These are phyloP conservation scores for Galerucella pusilla DNA, from an alignment of 2,888 invertebrate genomes.

Conservation along the genomic window DNA sequence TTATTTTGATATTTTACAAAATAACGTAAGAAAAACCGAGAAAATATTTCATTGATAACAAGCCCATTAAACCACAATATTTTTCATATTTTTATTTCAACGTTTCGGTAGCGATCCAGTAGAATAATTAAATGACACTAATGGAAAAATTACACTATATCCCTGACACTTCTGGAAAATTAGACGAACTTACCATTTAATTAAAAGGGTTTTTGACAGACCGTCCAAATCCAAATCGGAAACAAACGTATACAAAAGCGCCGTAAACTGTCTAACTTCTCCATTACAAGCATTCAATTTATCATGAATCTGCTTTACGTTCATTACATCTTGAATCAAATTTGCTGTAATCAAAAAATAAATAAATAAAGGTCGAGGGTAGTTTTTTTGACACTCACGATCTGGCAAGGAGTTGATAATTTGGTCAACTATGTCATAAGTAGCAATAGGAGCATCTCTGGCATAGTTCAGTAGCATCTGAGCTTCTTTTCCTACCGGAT, in stretches of 20 bases:
- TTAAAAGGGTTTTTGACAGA: constrained; percentile 48
- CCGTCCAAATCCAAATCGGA: constrained; percentile 80
- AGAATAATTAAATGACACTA: no score
- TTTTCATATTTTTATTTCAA: no score
- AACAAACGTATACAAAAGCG: constrained; percentile 74
- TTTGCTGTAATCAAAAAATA: constrained; percentile 62
- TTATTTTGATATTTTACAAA: no score
- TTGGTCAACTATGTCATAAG: constrained; percentile 58
- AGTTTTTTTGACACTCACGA: constrained; percentile 57
- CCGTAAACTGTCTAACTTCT: constrained; percentile 73
- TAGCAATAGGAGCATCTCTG: constrained; percentile 61
- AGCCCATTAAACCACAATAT: no score
- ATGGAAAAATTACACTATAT: no score
- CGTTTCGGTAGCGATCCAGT: no score
- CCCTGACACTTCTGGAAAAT: no score
- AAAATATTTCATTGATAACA: no score
- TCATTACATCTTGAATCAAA: constrained; percentile 71
- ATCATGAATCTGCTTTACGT: constrained; percentile 69
- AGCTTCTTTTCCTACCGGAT: constrained; percentile 76
- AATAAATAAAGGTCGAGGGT: neutral
- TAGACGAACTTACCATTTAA: constrained; percentile 63
- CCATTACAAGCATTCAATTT: constrained; percentile 59
- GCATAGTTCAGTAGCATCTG: constrained; percentile 69
- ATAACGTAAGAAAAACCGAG: no score
- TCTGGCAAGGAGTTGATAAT: constrained; percentile 58